Conservation (phyloP, 92 coral and sea anemone genomes). For the Siderastrea siderea region DNA sequence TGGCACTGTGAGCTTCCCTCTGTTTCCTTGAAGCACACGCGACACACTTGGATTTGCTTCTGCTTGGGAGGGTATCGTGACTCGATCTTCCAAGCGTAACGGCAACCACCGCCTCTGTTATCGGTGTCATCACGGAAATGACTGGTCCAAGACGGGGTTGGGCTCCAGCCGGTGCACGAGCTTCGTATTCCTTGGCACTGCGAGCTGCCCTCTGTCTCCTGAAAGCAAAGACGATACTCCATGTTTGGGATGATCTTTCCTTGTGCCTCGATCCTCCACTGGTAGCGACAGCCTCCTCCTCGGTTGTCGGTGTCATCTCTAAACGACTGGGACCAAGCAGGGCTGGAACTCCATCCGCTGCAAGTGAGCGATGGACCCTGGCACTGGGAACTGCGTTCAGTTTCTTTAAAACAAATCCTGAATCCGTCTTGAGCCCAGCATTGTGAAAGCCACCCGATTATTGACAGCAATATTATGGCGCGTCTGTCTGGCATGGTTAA, state of each 20-base stretch:
- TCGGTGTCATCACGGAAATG: conserved; percentile 76
- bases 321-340: no score
- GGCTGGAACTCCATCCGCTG: no score
- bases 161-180: conserved; percentile 64
- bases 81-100: conserved; percentile 71
- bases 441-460: neutral
- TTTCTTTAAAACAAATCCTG: no score
- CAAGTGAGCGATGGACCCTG: no score
- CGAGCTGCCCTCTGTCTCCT: conserved; percentile 19
- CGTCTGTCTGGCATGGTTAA: neutral
- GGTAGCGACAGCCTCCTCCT: conserved; percentile 72
- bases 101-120: conserved; percentile 72
- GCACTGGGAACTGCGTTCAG: no score
- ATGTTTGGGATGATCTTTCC: neutral
- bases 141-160: conserved; percentile 34
- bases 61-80: conserved; percentile 28
- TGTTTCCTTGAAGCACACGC: conserved; percentile 50
- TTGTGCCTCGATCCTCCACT: conserved; percentile 63
- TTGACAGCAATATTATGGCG: neutral
- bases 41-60: conserved; percentile 8
- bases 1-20: conserved; percentile 57
- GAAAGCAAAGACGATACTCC: conserved; percentile 24
- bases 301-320: conserved; percentile 80
- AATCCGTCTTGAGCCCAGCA: neutral
- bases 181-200: conserved; percentile 63